Evolutionary conservation across 1,140 invertebrate genomes (phyloP).

Genomic region (Meloidogyne exigua): DNA sequence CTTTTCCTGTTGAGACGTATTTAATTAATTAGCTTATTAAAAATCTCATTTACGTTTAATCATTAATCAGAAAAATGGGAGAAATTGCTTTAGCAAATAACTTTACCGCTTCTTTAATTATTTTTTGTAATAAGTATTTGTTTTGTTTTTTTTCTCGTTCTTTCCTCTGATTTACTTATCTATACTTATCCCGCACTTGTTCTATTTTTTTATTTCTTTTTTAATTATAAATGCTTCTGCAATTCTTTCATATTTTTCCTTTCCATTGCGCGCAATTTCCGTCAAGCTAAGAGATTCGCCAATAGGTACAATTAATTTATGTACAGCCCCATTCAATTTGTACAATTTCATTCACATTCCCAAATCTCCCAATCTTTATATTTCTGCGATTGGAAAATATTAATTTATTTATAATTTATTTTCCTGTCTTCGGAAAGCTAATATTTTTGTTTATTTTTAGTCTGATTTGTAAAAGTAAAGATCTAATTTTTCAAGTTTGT

Average conservation of each 20-base stretch:
- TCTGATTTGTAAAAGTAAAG: no score
- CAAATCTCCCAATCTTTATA: background rate
- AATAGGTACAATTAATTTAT: background rate
- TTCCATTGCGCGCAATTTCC: slow-evolving; percentile 4
- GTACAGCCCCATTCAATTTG: background rate
- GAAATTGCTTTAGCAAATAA: background rate
- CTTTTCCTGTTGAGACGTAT: background rate
- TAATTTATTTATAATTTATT: no score
- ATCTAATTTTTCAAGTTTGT: no score
- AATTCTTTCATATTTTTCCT: slow-evolving; percentile 1
- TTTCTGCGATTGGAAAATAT: background rate
- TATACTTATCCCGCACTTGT: background rate
- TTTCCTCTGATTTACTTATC: background rate
- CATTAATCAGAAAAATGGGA: background rate
- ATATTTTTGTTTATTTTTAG: no score
- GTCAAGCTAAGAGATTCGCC: background rate
- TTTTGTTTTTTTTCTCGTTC: background rate
- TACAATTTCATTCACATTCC: background rate
- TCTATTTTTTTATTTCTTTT: background rate
- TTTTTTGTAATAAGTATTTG: background rate
- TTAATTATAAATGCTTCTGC: background rate
- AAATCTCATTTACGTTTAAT: background rate
- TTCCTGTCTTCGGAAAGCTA: no score
- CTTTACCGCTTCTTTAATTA: background rate
- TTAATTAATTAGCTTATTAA: background rate